A percentile compares a stretch with the other conserved stretches of the same genome.
Evolutionary conservation across 2,888 invertebrate species (phyloP).

Genomic region (Anthrax anthrax): DNA sequence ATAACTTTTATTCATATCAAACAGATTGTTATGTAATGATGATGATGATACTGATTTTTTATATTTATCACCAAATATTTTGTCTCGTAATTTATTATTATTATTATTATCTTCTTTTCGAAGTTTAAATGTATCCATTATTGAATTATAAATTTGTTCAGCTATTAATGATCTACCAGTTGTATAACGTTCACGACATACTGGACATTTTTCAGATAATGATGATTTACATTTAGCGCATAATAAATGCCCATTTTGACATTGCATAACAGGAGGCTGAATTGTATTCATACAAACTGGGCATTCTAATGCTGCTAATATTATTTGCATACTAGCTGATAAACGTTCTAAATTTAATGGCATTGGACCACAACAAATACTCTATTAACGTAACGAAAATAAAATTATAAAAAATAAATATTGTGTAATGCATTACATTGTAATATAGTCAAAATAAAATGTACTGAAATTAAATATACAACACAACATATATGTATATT

Average conservation of each 20-base stretch:
- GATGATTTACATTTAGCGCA: conserved; percentile 45
- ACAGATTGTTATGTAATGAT: not conserved
- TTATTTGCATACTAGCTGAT: conserved; percentile 37
- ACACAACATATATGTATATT: conserved; percentile 5
- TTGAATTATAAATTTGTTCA: conserved; percentile 40
- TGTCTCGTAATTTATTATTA: conserved; percentile 34
- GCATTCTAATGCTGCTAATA: conserved; percentile 43
- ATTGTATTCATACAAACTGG: conserved; percentile 50
- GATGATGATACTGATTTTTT: conserved; percentile 4
- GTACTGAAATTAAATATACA: not conserved
- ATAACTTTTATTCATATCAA: conserved; percentile 14
- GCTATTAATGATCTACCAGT: conserved; percentile 39
- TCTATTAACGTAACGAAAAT: conserved; percentile 17
- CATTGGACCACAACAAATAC: conserved; percentile 41
- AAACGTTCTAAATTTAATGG: conserved; percentile 39
- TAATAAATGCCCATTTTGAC: conserved; percentile 50
- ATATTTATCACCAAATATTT: conserved; percentile 31
- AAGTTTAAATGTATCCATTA: conserved; percentile 37
- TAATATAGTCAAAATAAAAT: no score
- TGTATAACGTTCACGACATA: conserved; percentile 42
- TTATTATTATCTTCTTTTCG: conserved; percentile 22
- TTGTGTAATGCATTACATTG: no score
- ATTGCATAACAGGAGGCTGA: conserved; percentile 46
- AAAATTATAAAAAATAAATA: not conserved
- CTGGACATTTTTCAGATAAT: conserved; percentile 45